Percentiles rank a stretch among this genome's conserved stretches.
phyloP scores from a whole-genome alignment of 2,888 invertebrate species.

The Drosophila emarginata region DNA sequence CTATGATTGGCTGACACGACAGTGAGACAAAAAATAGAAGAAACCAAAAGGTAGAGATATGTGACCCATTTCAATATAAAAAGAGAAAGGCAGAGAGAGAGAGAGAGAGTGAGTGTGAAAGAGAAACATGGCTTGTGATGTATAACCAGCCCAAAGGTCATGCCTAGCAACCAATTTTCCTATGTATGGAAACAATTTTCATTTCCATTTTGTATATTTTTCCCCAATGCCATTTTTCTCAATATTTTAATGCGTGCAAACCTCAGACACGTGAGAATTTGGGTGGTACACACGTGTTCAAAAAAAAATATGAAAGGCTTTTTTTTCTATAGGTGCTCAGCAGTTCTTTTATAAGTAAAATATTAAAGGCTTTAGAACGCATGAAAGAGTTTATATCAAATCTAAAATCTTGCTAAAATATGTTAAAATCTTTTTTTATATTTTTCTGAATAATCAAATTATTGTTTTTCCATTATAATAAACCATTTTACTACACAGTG shows the following conservation, averaged over 20 bases:
- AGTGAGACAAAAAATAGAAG: not conserved
- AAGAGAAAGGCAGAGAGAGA: not conserved
- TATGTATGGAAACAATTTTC: conserved; percentile 38
- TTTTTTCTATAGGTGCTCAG: too few relatives aligned
- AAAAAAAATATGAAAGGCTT: not conserved
- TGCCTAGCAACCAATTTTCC: conserved; percentile 30
- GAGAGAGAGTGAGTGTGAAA: not conserved
- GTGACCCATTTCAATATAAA: not conserved
- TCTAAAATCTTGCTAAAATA: too few relatives aligned
- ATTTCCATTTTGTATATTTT: conserved; percentile 31
- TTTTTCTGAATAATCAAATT: too few relatives aligned
- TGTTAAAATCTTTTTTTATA: too few relatives aligned
- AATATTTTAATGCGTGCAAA: not conserved
- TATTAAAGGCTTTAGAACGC: too few relatives aligned
- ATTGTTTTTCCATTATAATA: too few relatives aligned
- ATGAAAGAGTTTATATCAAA: too few relatives aligned
- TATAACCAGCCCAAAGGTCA: not conserved
- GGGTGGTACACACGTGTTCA: too few relatives aligned
- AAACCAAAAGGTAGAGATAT: not conserved
- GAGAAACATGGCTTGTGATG: not conserved
- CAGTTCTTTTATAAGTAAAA: too few relatives aligned
- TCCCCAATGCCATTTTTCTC: conserved; percentile 47
- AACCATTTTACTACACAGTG: not conserved
- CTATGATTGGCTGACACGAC: conserved; percentile 70
- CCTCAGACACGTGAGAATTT: too few relatives aligned